Conservation (phyloP, 1,140 invertebrate species). For the Trichonephila clavipes region DNA sequence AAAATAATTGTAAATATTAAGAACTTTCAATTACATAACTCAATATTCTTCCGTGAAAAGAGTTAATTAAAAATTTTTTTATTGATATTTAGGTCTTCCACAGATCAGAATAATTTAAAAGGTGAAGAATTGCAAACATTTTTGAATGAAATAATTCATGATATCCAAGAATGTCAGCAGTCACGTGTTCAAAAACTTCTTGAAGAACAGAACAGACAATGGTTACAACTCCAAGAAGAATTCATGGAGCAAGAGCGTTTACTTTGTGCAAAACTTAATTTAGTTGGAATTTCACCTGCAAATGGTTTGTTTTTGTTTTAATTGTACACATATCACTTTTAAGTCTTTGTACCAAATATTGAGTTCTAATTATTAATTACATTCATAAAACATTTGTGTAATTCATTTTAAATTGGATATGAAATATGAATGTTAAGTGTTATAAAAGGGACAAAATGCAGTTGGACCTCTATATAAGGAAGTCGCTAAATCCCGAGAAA, state of each 20-base stretch:
- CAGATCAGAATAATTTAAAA: neutral
- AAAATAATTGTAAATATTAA: no score
- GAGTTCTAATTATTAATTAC: no score
- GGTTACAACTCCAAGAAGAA: conserved; percentile 61
- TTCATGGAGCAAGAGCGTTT: conserved; percentile 43
- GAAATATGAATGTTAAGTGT: no score
- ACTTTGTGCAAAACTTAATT: conserved; percentile 37
- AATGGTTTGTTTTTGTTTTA: neutral
- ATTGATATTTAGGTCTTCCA: neutral
- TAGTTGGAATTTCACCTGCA: neutral
- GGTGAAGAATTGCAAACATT: neutral
- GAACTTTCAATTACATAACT: no score
- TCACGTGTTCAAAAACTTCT: neutral
- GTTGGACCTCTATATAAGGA: no score
- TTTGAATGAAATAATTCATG: conserved; percentile 23
- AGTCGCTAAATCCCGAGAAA: no score
- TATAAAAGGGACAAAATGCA: no score
- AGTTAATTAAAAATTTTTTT: neutral
- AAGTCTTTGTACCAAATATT: neutral
- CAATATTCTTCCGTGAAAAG: no score
- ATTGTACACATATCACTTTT: neutral
- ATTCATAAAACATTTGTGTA: no score
- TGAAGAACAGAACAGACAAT: conserved; percentile 61
- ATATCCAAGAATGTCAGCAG: conserved; percentile 41
- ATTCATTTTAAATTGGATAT: no score